Percentiles rank a stretch among this genome's conserved stretches.
phyloP scores from a whole-genome alignment of 2,797 vertebrate species.

The Aeoliscus strigatus region DNA sequence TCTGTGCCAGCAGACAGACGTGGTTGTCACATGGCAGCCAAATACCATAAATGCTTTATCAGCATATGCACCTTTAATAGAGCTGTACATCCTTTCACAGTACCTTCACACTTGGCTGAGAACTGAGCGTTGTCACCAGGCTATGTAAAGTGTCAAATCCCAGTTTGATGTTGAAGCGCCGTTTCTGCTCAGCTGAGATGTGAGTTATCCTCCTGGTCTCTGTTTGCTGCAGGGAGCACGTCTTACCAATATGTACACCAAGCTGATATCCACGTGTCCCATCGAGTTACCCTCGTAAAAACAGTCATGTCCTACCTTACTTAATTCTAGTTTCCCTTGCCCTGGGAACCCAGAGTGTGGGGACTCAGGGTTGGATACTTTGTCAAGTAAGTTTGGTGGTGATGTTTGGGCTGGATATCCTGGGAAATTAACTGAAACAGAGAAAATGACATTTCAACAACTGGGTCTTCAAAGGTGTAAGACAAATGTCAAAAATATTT shows the following conservation, averaged over 20 bases:
- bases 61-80: slow-evolving; percentile 1
- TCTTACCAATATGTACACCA: slow-evolving; percentile 7
- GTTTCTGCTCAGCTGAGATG: slow-evolving; percentile 96
- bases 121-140: slow-evolving; percentile 87
- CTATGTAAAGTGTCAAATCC: slow-evolving; percentile 93
- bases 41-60: neutral
- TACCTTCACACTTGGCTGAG: slow-evolving; percentile 94
- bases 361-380: slow-evolving; percentile 55
- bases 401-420: slow-evolving; percentile 67
- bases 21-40: slow-evolving; percentile 9
- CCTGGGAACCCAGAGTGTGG: slow-evolving; percentile 55
- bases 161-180: slow-evolving; percentile 96
- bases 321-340: slow-evolving; percentile 74
- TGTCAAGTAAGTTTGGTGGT: slow-evolving; percentile 54
- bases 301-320: slow-evolving; percentile 75
- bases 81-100: slow-evolving; percentile 6
- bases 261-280: neutral
- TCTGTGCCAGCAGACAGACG: slow-evolving; percentile 68
- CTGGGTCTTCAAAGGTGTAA: neutral
- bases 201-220: slow-evolving; percentile 91
- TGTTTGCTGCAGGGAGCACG: slow-evolving; percentile 68
- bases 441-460: slow-evolving; percentile 5
- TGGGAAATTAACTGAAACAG: slow-evolving; percentile 70
- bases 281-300: neutral
- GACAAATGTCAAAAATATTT: too few relatives aligned